Conservation (phyloP, 2,888 invertebrate species). For the Nemapogon koenigi region DNA sequence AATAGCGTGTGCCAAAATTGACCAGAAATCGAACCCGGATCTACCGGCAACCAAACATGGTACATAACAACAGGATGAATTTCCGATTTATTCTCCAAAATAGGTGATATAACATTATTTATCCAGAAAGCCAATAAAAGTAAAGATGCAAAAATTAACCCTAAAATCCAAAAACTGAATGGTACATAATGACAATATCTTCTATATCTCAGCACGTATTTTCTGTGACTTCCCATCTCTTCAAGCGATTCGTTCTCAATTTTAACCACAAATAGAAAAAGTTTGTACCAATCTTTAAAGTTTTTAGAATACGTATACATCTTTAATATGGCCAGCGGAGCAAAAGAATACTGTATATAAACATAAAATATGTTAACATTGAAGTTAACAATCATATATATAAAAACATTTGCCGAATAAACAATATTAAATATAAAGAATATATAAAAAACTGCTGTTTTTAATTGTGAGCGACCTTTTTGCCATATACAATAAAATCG, state of each 20-base stretch:
- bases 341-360: no score
- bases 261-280: no score
- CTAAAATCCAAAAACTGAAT: no score
- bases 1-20: conserved; percentile 33
- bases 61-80: neutral
- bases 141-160: no score
- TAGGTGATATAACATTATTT: no score
- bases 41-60: conserved; percentile 22
- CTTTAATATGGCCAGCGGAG: no score
- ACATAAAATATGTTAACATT: neutral
- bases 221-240: neutral
- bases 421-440: neutral
- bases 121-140: no score
- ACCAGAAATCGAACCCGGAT: conserved; percentile 28
- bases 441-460: neutral
- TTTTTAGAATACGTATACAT: no score
- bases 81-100: no score
- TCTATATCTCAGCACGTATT: neutral
- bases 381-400: neutral
- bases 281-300: no score
- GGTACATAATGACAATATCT: neutral
- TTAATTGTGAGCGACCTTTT: neutral
- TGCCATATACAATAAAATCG: neutral
- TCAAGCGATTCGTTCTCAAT: no score
- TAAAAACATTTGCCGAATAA: neutral